Evolutionary conservation across 2,888 invertebrate genomes (phyloP).

Genomic region (Aproaerema taeniolella): DNA sequence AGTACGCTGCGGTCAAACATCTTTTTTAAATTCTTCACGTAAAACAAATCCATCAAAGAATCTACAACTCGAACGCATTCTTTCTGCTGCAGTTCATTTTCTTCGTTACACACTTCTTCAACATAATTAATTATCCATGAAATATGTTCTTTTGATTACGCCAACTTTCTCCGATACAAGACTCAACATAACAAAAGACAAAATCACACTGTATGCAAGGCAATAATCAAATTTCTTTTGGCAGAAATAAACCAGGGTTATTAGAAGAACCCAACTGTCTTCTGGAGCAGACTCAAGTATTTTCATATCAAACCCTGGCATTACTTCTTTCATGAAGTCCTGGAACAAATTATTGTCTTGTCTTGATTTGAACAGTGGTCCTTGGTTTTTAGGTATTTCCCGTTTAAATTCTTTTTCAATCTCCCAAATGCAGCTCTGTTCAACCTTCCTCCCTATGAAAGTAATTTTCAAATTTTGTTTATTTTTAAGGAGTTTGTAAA

Average conservation of each 20-base stretch:
- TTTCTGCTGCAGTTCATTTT: constrained; percentile 6
- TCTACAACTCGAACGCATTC: constrained; percentile 18
- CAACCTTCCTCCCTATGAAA: constrained; percentile 23
- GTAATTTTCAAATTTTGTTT: constrained; percentile 16
- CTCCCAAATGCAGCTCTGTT: constrained; percentile 10
- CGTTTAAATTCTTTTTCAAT: constrained; percentile 11
- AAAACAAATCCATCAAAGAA: constrained; percentile 22
- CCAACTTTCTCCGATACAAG: constrained; percentile 22
- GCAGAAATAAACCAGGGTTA: constrained; percentile 29
- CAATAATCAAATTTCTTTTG: constrained; percentile 23
- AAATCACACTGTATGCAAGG: constrained; percentile 28
- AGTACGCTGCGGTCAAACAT: constrained; percentile 22
- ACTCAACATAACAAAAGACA: constrained; percentile 24
- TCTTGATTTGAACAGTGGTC: no score
- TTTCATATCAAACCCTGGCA: constrained; percentile 18
- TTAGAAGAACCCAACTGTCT: constrained; percentile 20
- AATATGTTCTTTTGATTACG: constrained; percentile 21
- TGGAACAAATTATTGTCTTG: constrained; percentile 5
- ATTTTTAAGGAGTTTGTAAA: constrained; percentile 26
- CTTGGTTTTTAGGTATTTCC: no score
- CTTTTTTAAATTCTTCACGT: constrained; percentile 14
- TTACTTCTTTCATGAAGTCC: constrained; percentile 8
- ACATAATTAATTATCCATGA: no score
- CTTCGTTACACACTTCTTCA: no score
- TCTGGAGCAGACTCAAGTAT: constrained; percentile 15